Base-by-base conservation (phyloP, 2,113 vertebrate genomes). In the Cyprinodon tularosa region DNA sequence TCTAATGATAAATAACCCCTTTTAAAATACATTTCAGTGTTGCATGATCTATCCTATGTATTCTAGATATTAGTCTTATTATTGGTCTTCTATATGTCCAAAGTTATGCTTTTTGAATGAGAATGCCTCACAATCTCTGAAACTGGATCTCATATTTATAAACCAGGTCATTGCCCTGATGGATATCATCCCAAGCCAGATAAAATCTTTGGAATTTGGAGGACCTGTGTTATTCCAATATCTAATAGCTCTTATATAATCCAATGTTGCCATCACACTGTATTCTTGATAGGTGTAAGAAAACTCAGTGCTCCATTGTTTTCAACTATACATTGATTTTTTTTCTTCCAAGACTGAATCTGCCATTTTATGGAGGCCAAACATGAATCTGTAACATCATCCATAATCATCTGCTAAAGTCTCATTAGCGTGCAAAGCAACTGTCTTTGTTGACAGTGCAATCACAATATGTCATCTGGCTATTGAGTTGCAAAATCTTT, bases 401-500 rank as follows among this genome's bases (percentile, higher is more conserved):
- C 78, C 75, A 53, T 85, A 86, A 86, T 82, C 84, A 71, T 81
- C 65, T 65, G 36, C 71, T 82, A 20, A 3, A 69, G 60, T 69
- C 76, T 39, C 66, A 69, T 87, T 81, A 66, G 80, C 82, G 75
- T 44, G 73, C 82, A 61, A 70, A 66, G 47, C 78, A 77, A 62
- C 83, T 70, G 69, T 83, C 72, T 74, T 47, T 76, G 88, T 60
- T 83, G 81, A 89, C 85, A 88, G 81, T 82, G 78, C 69, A 85
- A 88, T 88, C 88, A 66, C 81, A 85, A 68, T 63, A 73, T 78
- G 86, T 91, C 90, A 88, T 86, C 82, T 68, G 86, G 74, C 84
- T 89, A 84, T 88, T 90, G 84, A 88, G 77, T 87, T 85, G 87
- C 81, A 78, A 83, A 84, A 82, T 84, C 78, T 86, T 85, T 78